These are phyloP conservation scores for Ectobius pallidus DNA, from an alignment of 2,888 invertebrate species.

Conservation along the genomic window DNA sequence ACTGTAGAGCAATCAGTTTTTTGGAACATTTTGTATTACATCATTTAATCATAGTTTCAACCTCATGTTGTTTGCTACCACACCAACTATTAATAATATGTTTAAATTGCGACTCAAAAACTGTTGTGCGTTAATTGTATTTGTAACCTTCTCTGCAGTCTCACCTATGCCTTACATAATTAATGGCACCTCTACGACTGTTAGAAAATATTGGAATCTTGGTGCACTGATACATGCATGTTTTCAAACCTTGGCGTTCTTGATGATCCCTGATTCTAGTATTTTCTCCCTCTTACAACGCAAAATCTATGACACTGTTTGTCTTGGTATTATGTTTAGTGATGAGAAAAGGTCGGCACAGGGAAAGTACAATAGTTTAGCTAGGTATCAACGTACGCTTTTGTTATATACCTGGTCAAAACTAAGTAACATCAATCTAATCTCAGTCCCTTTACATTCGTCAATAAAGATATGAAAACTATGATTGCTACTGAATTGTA, in stretches of 20 bases:
- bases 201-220: not conserved
- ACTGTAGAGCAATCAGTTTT: conserved; percentile 5
- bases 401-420: not conserved
- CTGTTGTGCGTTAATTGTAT: conserved; percentile 17
- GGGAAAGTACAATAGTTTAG: not conserved
- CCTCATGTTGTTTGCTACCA: not conserved
- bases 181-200: not conserved
- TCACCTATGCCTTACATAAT: not conserved
- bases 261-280: not conserved
- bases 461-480: conserved; percentile 11
- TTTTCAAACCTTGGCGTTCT: conserved; percentile 5
- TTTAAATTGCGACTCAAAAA: not conserved
- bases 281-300: not conserved
- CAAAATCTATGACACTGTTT: conserved; percentile 9
- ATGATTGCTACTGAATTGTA: conserved; percentile 2
- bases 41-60: too few species aligned
- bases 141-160: not conserved
- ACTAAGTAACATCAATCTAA: not conserved
- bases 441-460: conserved; percentile 1
- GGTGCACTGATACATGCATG: not conserved
- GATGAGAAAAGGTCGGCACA: not conserved
- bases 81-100: conserved; percentile 22
- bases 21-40: too few species aligned
- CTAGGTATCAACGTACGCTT: not conserved
- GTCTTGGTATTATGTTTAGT: not conserved